Evolutionary conservation across 2,888 invertebrate species (phyloP), one percentile per base, ranked within the genome.

Genomic region (Balanococcus diminutus): DNA sequence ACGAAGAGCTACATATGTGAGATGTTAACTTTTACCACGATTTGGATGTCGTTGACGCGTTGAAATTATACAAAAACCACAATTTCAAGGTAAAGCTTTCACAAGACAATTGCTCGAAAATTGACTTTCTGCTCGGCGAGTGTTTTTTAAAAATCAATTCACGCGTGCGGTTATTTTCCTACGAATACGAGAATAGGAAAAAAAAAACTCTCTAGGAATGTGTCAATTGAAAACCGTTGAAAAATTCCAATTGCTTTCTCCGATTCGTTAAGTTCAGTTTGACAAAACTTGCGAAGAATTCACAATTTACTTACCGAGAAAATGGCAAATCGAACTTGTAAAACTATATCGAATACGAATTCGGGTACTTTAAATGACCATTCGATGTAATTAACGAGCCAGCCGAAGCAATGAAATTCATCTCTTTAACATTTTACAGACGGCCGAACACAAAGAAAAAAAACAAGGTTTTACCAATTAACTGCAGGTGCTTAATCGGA

Each of bases 31-130:
- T 75, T 75, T 75, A 75, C 75, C 75, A 19, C 67, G 14, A 2
- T 2, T 5, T 28, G 6, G 25, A 6, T 51, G 51, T 51, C 61
- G 22, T 22, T 19, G 19, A 2, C 1, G 6, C 22, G 61, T 28
- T 25, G 67, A 67, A 67, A 67, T 56, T 56, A 56, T 14, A 25
- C 14, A 28, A 67, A 67, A 67, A 67, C 61, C 61, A 67, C 61
- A 67, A 67, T 67, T 67, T 28, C 61, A 28, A 75, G 32, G n/a
- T 75, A 67, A 67, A 28, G 75, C 75, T 75, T 75, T 75, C 75
- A 75, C 75, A 75, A 75, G 3, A 75, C 75, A 75, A 32, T 75
- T 28, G 75, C 75, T 32, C n/a, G 8, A n/a, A 28, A 67, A 67
- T 4, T 67, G 2, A 28, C 22, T 25, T 67, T 9, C 8, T 28